phyloP scores from a whole-genome alignment of 2,888 invertebrate species.

The Drosophila glabriapex region DNA sequence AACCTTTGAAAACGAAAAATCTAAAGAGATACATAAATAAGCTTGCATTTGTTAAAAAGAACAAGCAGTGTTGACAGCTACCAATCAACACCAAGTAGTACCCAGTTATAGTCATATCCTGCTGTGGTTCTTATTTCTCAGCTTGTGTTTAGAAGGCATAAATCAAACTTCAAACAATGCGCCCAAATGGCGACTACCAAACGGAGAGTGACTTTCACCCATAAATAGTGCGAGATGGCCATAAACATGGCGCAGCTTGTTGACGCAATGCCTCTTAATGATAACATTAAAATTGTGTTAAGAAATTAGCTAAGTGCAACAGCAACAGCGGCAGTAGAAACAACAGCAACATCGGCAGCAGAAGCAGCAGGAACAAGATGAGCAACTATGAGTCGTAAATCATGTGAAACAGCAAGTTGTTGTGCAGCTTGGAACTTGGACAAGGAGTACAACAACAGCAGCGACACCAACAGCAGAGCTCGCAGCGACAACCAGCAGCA shows the following conservation, averaged over 20 bases:
- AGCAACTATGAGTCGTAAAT: conserved; percentile 67
- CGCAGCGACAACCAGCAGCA: conserved; percentile 59
- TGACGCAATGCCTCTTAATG: conserved; percentile 76
- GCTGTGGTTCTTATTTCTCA: conserved; percentile 45
- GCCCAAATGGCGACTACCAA: conserved; percentile 40
- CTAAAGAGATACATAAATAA: conserved; percentile 1
- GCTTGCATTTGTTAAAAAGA: neutral
- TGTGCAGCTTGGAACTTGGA: conserved; percentile 44
- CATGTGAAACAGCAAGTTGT: conserved; percentile 61
- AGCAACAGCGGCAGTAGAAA: conserved; percentile 4
- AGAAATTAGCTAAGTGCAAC: conserved; percentile 72
- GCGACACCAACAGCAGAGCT: conserved; percentile 19
- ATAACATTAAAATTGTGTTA: conserved; percentile 80
- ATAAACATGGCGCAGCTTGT: conserved; percentile 51
- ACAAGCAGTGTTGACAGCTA: conserved; percentile 30
- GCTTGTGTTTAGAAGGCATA: conserved; percentile 37
- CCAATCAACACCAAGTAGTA: conserved; percentile 47
- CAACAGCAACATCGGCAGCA: conserved; percentile 17
- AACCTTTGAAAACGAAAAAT: neutral
- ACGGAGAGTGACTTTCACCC: conserved; percentile 66
- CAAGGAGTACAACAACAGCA: conserved; percentile 25
- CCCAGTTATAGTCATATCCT: conserved; percentile 31
- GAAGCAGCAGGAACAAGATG: conserved; percentile 30
- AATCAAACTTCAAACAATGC: conserved; percentile 74
- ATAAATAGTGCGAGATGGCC: conserved; percentile 66